Conservation (phyloP, 2,888 invertebrate species). For the Harpalus rubripes region DNA sequence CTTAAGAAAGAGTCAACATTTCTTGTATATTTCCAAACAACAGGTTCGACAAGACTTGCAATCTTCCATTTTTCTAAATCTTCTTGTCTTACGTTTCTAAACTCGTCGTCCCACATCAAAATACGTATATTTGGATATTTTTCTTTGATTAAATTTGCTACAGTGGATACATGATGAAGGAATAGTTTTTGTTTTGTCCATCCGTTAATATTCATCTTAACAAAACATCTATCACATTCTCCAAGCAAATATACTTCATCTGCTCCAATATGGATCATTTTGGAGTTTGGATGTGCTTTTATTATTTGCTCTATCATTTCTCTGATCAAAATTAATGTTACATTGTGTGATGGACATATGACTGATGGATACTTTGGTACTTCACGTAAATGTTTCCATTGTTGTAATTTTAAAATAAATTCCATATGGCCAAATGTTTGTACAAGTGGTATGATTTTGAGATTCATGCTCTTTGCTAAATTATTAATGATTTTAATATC, state of each 20-base stretch:
- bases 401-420: slow-evolving; percentile 85
- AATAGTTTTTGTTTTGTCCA: slow-evolving; percentile 81
- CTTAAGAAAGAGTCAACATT: slow-evolving; percentile 75
- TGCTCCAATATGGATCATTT: slow-evolving; percentile 86
- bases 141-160: slow-evolving; percentile 78
- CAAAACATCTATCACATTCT: slow-evolving; percentile 81
- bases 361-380: slow-evolving; percentile 81
- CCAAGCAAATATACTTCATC: slow-evolving; percentile 90
- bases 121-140: slow-evolving; percentile 79
- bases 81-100: slow-evolving; percentile 80
- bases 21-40: slow-evolving; percentile 85
- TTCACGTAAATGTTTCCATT: slow-evolving; percentile 85
- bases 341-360: slow-evolving; percentile 84
- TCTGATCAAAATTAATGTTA: slow-evolving; percentile 80
- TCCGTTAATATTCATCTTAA: slow-evolving; percentile 73
- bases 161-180: slow-evolving; percentile 81
- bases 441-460: slow-evolving; percentile 88
- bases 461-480: slow-evolving; percentile 80
- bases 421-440: slow-evolving; percentile 94
- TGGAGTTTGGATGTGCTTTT: slow-evolving; percentile 78
- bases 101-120: slow-evolving; percentile 92
- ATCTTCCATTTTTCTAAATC: slow-evolving; percentile 77
- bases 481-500: slow-evolving; percentile 79
- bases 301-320: slow-evolving; percentile 87
- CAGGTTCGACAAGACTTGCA: slow-evolving; percentile 81